These are phyloP conservation scores for Brachyopa scutellaris DNA, from an alignment of 2,888 invertebrate species.

Conservation along the genomic window DNA sequence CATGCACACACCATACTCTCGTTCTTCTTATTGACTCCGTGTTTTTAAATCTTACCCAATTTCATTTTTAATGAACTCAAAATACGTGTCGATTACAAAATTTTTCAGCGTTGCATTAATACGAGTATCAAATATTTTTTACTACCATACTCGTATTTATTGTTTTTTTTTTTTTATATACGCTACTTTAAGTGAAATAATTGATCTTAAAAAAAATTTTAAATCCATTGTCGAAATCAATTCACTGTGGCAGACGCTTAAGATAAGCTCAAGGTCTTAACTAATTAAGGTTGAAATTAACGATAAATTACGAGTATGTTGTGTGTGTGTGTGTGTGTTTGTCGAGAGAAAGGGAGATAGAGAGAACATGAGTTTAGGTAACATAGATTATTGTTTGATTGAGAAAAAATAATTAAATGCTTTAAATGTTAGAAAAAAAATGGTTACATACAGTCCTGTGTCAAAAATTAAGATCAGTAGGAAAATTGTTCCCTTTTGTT, in stretches of 20 bases:
- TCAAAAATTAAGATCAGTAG: too few species aligned
- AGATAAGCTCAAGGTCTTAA: constrained; percentile 55
- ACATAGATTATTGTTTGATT: too few species aligned
- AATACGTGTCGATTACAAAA: constrained; percentile 50
- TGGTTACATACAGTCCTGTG: too few species aligned
- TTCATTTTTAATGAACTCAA: constrained; percentile 47
- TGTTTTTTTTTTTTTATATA: background rate
- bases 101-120: constrained; percentile 32
- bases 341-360: background rate
- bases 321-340: background rate
- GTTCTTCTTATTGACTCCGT: too few species aligned
- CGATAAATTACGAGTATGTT: constrained; percentile 21
- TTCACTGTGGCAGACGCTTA: constrained; percentile 34
- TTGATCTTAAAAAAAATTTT: constrained; percentile 35
- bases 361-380: too few species aligned
- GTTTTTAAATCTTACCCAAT: constrained; percentile 39
- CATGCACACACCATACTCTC: too few species aligned
- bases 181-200: constrained; percentile 35
- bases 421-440: too few species aligned
- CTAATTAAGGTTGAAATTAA: constrained; percentile 44
- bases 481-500: too few species aligned
- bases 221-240: constrained; percentile 52
- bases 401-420: too few species aligned
- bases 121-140: constrained; percentile 27
- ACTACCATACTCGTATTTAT: background rate